phyloP scores from a whole-genome alignment of 2,888 invertebrate genomes.

The Caenorhabditis afra region DNA sequence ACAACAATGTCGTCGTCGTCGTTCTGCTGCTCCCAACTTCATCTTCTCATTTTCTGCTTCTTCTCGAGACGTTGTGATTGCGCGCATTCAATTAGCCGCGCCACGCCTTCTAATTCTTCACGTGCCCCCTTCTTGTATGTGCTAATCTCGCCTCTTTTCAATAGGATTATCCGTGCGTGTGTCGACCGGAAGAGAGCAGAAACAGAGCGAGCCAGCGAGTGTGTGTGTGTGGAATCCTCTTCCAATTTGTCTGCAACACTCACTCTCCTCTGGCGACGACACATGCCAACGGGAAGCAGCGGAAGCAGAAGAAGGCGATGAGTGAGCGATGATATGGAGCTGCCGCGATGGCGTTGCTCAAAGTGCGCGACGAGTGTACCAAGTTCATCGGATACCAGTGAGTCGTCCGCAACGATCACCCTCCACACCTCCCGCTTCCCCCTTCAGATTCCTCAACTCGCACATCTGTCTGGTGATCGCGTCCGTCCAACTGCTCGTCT shows the following conservation, averaged over 20 bases:
- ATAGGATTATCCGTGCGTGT: conserved; percentile 43
- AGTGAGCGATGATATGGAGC: conserved; percentile 32
- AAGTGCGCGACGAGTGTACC: conserved; percentile 71
- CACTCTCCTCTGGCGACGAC: conserved; percentile 38
- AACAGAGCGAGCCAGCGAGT: conserved; percentile 19
- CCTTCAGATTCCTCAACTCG: conserved; percentile 71
- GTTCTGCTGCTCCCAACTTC: conserved; percentile 8
- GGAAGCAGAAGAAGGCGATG: background rate
- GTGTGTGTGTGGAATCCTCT: background rate
- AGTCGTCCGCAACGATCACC: background rate
- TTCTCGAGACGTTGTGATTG: conserved; percentile 2
- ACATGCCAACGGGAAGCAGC: conserved; percentile 25
- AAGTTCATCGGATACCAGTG: conserved; percentile 72
- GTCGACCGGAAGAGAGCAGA: background rate
- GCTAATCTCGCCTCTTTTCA: conserved; percentile 28
- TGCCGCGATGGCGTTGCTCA: conserved; percentile 60
- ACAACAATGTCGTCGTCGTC: conserved; percentile 5
- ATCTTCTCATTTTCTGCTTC: conserved; percentile 1
- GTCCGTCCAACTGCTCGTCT: conserved; percentile 70
- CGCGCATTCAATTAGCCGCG: conserved; percentile 2
- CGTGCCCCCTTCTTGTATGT: background rate
- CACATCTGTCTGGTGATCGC: conserved; percentile 73
- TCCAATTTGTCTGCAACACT: conserved; percentile 16
- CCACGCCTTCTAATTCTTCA: conserved; percentile 7
- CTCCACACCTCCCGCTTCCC: no score